Evolutionary conservation across 2,888 invertebrate species (phyloP).

Genomic region (Heteromyza rotundicornis): DNA sequence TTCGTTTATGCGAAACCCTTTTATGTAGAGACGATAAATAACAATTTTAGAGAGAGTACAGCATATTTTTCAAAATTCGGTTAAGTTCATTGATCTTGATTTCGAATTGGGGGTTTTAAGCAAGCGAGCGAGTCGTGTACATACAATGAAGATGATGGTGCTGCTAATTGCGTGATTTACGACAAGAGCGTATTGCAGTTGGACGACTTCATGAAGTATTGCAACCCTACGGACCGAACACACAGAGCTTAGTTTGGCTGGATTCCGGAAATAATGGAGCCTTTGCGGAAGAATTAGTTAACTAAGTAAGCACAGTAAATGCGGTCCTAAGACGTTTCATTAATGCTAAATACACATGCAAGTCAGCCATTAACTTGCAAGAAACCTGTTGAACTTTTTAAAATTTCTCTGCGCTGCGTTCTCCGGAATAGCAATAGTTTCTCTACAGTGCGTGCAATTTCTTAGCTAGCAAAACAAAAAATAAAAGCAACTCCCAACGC

Average conservation of each 20-base stretch:
- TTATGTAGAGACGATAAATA: slow-evolving; percentile 30
- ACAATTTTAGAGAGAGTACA: slow-evolving; percentile 42
- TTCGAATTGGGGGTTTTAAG: background rate
- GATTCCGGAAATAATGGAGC: too few species aligned
- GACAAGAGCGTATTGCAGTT: too few species aligned
- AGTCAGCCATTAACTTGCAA: background rate
- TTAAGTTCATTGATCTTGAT: slow-evolving; percentile 19
- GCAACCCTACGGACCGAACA: too few species aligned
- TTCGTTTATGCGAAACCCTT: too few species aligned
- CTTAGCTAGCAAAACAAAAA: background rate
- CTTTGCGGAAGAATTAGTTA: too few species aligned
- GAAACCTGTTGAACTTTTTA: background rate
- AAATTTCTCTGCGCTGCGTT: background rate
- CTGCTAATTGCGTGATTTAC: background rate
- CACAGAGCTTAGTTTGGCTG: too few species aligned
- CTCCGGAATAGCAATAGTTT: background rate
- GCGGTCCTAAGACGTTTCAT: too few species aligned
- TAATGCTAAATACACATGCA: too few species aligned
- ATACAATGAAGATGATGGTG: background rate
- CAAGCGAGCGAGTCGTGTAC: too few species aligned
- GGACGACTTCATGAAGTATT: too few species aligned
- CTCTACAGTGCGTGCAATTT: background rate
- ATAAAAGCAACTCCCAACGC: background rate
- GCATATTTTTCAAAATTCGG: slow-evolving; percentile 6
- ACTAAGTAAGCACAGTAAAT: too few species aligned